Evolutionary conservation across 2,797 vertebrate species (phyloP).

Genomic region (Clarias pachynema): DNA sequence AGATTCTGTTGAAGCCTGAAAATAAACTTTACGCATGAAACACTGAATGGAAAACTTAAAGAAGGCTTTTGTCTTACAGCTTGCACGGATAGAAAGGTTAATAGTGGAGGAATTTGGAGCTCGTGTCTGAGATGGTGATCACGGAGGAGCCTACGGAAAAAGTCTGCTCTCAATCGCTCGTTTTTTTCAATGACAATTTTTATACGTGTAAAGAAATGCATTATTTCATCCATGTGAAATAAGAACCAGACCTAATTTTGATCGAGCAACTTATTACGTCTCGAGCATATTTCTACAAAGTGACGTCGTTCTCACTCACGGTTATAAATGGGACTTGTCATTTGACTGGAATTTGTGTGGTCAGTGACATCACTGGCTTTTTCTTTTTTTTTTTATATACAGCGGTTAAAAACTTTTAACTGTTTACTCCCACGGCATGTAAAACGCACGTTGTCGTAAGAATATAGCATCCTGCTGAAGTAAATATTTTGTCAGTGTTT

Average conservation of each 20-base stretch:
- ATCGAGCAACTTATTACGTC: not conserved
- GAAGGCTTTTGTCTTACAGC: not conserved
- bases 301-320: not conserved
- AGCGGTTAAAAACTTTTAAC: not conserved
- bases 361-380: not conserved
- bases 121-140: too few relatives aligned
- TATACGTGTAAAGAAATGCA: not conserved
- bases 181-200: not conserved
- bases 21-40: not conserved
- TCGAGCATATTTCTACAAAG: not conserved
- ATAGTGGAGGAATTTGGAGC: not conserved
- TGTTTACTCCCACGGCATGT: not conserved
- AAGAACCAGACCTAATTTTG: not conserved
- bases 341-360: not conserved
- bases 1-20: not conserved
- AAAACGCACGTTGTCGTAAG: not conserved
- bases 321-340: not conserved
- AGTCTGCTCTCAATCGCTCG: not conserved
- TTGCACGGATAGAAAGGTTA: not conserved
- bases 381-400: not conserved
- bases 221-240: not conserved
- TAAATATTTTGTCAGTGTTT: conserved; percentile 28
- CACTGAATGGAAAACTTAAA: not conserved
- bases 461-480: not conserved
- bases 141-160: not conserved